phyloP scores from a whole-genome alignment of 2,888 invertebrate genomes.

The Hymenopus coronatus region DNA sequence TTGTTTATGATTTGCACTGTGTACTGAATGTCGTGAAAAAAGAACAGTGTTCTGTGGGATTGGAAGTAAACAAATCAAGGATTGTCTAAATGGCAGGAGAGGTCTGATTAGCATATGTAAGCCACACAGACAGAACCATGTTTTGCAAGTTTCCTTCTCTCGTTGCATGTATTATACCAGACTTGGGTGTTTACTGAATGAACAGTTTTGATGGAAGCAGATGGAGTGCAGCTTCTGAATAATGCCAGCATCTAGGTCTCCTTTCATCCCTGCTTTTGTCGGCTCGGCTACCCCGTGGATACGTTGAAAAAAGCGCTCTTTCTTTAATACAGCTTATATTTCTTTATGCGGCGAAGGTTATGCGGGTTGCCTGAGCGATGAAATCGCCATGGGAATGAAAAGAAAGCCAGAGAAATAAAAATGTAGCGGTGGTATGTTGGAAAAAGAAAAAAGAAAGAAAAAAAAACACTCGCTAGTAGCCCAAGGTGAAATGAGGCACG shows the following conservation, averaged over 20 bases:
- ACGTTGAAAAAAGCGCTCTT: not conserved
- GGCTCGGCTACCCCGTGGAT: no score
- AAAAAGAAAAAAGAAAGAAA: no score
- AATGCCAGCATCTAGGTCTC: not conserved
- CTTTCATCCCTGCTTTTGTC: not conserved
- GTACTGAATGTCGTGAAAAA: no score
- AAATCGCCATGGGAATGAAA: not conserved
- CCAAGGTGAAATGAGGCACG: no score
- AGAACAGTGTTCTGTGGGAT: no score
- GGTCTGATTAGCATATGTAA: no score
- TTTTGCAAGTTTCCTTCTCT: not conserved
- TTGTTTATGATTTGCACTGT: no score
- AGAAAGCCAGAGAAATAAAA: not conserved
- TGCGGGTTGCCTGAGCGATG: not conserved
- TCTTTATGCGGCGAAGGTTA: not conserved
- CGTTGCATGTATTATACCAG: not conserved
- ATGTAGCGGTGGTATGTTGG: not conserved
- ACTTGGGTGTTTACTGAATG: not conserved
- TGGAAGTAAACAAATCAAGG: no score
- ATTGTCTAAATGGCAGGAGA: no score
- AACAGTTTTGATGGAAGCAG: no score
- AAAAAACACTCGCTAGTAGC: no score
- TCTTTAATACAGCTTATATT: not conserved
- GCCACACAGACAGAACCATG: not conserved
- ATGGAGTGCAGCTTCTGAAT: not conserved